Percentiles rank a stretch among this genome's conserved stretches.
phyloP scores from a whole-genome alignment of 2,888 invertebrate genomes.

The Oscheius sp. region DNA sequence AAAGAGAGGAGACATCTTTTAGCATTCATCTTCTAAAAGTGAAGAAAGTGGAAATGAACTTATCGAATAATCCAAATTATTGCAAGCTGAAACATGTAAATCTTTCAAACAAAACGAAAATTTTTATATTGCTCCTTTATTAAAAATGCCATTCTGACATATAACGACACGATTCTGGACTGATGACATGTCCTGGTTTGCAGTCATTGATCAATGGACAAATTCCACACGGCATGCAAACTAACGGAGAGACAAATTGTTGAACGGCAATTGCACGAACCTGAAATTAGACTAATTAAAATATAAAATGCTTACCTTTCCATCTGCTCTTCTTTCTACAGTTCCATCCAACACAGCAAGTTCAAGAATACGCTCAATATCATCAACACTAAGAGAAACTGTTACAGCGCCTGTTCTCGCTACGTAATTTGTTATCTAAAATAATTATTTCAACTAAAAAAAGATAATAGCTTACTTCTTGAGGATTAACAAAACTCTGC shows the following conservation, averaged over 20 bases:
- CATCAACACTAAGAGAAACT: constrained; percentile 55
- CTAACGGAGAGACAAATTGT: constrained; percentile 46
- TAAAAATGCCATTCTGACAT: constrained; percentile 65
- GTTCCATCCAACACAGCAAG: constrained; percentile 69
- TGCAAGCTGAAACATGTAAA: too few relatives aligned
- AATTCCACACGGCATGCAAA: constrained; percentile 64
- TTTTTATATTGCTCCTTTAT: too few relatives aligned
- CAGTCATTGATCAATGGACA: constrained; percentile 71
- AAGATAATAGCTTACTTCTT: constrained; percentile 39
- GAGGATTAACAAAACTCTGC: constrained; percentile 47
- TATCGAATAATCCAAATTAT: too few relatives aligned
- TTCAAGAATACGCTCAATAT: constrained; percentile 60
- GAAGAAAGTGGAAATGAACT: too few relatives aligned
- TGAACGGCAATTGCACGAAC: constrained; percentile 42
- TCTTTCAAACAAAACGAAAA: too few relatives aligned
- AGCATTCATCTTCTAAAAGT: too few relatives aligned
- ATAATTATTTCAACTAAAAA: neutral
- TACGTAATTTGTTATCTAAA: constrained; percentile 57
- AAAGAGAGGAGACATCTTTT: too few relatives aligned
- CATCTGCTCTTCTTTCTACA: constrained; percentile 62
- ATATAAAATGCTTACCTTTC: constrained; percentile 38
- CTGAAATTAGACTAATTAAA: constrained; percentile 20
- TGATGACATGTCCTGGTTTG: constrained; percentile 65
- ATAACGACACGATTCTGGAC: constrained; percentile 70
- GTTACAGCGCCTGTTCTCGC: constrained; percentile 56